phyloP scores from a whole-genome alignment of 2,888 invertebrate genomes.

The Dasypogon diadema region DNA sequence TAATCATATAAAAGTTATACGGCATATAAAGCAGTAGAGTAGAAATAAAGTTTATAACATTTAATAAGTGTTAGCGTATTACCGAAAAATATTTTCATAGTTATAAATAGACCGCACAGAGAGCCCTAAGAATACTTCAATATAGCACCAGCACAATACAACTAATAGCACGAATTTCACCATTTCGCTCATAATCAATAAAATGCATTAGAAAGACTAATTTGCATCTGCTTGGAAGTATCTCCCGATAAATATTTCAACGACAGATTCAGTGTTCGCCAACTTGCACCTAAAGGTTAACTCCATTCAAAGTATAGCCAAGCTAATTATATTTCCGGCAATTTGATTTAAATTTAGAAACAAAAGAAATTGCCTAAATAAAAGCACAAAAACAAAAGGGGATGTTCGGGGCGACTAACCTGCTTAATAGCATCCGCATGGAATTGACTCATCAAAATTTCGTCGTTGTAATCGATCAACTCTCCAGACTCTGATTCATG shows the following conservation, averaged over 20 bases:
- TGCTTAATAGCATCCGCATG: slow-evolving; percentile 82
- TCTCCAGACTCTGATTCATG: slow-evolving; percentile 69
- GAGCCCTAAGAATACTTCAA: too few relatives aligned
- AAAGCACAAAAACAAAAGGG: neutral
- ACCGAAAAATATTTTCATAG: too few relatives aligned
- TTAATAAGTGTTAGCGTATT: too few relatives aligned
- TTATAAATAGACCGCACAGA: too few relatives aligned
- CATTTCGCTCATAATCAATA: too few relatives aligned
- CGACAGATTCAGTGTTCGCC: neutral
- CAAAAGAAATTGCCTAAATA: slow-evolving; percentile 15
- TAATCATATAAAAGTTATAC: too few relatives aligned
- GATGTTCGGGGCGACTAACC: slow-evolving; percentile 64
- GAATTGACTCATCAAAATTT: slow-evolving; percentile 77
- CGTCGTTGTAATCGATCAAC: slow-evolving; percentile 73
- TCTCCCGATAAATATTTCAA: neutral
- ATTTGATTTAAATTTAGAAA: slow-evolving; percentile 23
- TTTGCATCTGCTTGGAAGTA: too few relatives aligned
- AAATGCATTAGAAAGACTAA: too few relatives aligned
- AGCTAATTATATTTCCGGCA: slow-evolving; percentile 23
- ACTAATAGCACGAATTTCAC: too few relatives aligned
- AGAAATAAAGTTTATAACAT: too few relatives aligned
- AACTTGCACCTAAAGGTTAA: neutral
- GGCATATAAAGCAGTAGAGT: too few relatives aligned
- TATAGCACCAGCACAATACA: too few relatives aligned
- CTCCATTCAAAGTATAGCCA: slow-evolving; percentile 7